These are phyloP conservation scores for Spilogale gracilis DNA, from an alignment of 2,113 vertebrate genomes.

Conservation along the genomic window DNA sequence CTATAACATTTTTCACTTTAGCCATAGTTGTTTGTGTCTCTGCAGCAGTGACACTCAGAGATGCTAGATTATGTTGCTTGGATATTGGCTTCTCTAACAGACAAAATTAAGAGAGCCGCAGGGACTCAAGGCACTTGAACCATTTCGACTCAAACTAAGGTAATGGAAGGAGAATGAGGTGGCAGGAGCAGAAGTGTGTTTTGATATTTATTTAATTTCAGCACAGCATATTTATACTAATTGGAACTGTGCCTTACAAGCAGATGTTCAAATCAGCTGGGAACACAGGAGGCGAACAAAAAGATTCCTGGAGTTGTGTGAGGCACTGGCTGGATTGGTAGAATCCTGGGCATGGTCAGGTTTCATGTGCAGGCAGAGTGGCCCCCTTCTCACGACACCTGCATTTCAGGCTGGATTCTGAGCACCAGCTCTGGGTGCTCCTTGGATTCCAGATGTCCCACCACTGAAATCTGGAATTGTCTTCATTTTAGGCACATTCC, in stretches of 20 bases:
- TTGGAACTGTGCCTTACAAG: slow-evolving; percentile 75
- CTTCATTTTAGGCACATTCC: not conserved
- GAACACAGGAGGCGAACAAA: slow-evolving; percentile 65
- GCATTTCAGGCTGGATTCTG: not conserved
- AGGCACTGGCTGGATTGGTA: slow-evolving; percentile 49
- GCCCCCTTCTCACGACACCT: accelerated
- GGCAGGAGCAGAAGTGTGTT: slow-evolving; percentile 72
- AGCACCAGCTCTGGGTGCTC: too few relatives aligned
- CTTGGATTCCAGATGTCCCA: not conserved
- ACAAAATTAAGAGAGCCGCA: slow-evolving; percentile 46
- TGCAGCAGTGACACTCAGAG: not conserved
- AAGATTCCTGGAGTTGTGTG: slow-evolving; percentile 69
- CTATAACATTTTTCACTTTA: not conserved
- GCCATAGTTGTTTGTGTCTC: not conserved
- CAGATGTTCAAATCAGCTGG: slow-evolving; percentile 75
- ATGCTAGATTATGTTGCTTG: slow-evolving; percentile 46
- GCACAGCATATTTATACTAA: slow-evolving; percentile 73
- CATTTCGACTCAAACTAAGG: slow-evolving; percentile 49
- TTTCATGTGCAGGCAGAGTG: not conserved
- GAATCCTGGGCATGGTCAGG: accelerated
- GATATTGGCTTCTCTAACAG: slow-evolving; percentile 47
- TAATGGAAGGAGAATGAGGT: slow-evolving; percentile 65
- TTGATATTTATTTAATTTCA: slow-evolving; percentile 82
- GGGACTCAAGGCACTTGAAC: slow-evolving; percentile 43
- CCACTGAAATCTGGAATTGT: not conserved